Conservation (phyloP, 2,888 invertebrate species). For the Cerceris ruficornis region DNA sequence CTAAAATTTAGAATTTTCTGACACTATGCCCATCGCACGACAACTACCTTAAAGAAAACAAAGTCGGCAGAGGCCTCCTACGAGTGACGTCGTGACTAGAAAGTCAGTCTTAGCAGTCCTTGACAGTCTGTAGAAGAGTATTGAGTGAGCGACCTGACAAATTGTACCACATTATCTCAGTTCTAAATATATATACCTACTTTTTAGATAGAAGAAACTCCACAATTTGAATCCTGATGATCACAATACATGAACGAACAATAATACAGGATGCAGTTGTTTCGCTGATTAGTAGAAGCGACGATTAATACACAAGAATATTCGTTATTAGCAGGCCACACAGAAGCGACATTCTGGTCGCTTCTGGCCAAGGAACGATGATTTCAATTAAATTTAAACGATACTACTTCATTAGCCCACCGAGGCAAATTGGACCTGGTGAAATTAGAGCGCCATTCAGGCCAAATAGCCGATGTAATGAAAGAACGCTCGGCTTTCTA, state of each 20-base stretch:
- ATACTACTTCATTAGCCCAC: conserved; percentile 38
- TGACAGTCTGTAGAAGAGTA: no score
- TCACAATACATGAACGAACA: conserved; percentile 34
- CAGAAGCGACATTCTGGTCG: conserved; percentile 9
- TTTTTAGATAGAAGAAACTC: no score
- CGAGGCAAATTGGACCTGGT: conserved; percentile 18
- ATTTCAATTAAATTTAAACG: conserved; percentile 43
- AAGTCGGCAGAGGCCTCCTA: no score
- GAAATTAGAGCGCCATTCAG: conserved; percentile 23
- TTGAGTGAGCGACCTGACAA: no score
- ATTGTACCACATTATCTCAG: no score
- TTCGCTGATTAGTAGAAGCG: conserved; percentile 7
- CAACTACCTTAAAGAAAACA: no score
- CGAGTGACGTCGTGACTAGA: no score
- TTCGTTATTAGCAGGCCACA: conserved; percentile 23
- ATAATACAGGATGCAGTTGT: conserved; percentile 5
- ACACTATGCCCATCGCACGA: no score
- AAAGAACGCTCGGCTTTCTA: background rate
- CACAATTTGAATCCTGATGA: conserved; percentile 23
- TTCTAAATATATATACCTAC: no score
- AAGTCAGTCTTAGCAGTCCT: no score
- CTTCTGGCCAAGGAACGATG: conserved; percentile 25
- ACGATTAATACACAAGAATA: conserved; percentile 48
- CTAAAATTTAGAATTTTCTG: no score
- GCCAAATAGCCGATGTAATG: background rate